These are phyloP conservation scores for Echinarachnius parma DNA, from an alignment of 53 echinoderm and acorn worm species.

Conservation along the genomic window DNA sequence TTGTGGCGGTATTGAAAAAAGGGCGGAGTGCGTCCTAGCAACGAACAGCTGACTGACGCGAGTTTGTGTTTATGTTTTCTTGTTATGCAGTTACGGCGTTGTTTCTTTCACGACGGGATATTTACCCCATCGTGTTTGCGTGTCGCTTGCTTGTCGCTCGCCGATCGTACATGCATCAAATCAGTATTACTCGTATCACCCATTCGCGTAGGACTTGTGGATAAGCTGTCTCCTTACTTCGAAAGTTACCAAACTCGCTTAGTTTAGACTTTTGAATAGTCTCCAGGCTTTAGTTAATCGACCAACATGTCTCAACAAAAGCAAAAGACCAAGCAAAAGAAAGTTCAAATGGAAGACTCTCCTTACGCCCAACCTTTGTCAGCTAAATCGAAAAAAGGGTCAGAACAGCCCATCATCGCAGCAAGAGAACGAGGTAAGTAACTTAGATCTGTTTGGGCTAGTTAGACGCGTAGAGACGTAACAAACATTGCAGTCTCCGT, in stretches of 20 bases:
- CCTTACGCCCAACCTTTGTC: slow-evolving; percentile 42
- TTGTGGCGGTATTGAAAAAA: slow-evolving; percentile 5
- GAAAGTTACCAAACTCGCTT: no score
- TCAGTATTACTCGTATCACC: no score
- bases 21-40: slow-evolving; percentile 24
- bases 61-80: background rate
- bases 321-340: slow-evolving; percentile 44
- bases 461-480: background rate
- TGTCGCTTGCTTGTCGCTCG: background rate
- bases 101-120: background rate
- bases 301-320: slow-evolving; percentile 41
- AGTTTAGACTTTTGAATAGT: no score
- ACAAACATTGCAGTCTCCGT: background rate
- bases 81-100: slow-evolving; percentile 15
- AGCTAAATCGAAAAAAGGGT: slow-evolving; percentile 36
- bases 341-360: slow-evolving; percentile 23
- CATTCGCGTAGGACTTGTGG: no score
- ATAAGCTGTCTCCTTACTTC: no score
- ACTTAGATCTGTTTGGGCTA: background rate
- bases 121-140: background rate
- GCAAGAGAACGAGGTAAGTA: slow-evolving; percentile 89
- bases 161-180: no score
- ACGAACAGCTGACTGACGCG: slow-evolving; percentile 29
- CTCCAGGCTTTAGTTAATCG: background rate
- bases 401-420: slow-evolving; percentile 78